Evolutionary conservation across 2,113 vertebrate species (phyloP).

Genomic region (Phalacrocorax brasilianus): DNA sequence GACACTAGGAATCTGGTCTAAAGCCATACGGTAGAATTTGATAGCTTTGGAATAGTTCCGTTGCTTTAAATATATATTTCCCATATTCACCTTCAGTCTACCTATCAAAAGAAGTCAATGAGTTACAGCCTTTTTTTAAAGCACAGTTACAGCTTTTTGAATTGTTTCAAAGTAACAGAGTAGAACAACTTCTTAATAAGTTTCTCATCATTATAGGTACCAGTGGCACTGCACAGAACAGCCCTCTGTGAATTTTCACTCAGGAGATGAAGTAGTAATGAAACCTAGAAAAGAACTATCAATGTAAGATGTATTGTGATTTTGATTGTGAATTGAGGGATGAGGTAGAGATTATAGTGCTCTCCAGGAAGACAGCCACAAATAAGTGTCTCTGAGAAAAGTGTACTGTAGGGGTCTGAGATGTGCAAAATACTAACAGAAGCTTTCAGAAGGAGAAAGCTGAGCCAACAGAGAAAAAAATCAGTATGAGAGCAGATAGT

Average conservation of each 20-base stretch:
- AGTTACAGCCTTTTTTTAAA: not conserved
- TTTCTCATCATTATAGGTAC: not conserved
- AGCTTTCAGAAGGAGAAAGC: not conserved
- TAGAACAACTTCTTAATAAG: not conserved
- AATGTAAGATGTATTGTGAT: not conserved
- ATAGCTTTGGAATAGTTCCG: constrained; percentile 94
- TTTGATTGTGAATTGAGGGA: not conserved
- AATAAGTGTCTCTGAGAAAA: not conserved
- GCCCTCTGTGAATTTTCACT: not conserved
- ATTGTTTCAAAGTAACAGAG: not conserved
- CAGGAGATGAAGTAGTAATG: not conserved
- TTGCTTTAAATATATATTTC: constrained; percentile 96
- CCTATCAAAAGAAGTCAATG: constrained; percentile 73
- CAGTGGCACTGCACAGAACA: not conserved
- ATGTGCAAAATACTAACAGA: not conserved
- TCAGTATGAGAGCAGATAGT: not conserved
- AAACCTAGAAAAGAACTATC: not conserved
- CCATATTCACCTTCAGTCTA: constrained; percentile 94
- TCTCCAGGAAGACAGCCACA: not conserved
- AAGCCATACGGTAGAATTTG: constrained; percentile 97
- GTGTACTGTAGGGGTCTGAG: not conserved
- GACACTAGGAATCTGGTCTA: constrained; percentile 91
- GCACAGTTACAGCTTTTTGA: not conserved
- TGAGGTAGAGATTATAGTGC: not conserved
- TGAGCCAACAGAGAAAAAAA: not conserved